These are phyloP conservation scores for Poecilobothrus nobilitatus DNA, from an alignment of 2,888 invertebrate species.

Conservation along the genomic window DNA sequence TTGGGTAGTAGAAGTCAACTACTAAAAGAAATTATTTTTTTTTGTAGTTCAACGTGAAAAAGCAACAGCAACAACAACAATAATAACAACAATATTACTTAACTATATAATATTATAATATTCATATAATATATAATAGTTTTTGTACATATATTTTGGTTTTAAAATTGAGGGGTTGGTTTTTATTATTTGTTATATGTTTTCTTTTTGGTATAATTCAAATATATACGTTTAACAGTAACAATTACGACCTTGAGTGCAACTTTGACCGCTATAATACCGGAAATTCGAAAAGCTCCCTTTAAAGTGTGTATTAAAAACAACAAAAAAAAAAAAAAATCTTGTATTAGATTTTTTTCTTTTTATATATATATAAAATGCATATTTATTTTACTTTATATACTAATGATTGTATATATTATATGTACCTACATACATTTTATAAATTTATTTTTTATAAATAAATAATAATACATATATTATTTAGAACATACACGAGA, in stretches of 20 bases:
- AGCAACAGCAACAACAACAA: background rate
- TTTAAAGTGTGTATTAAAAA: background rate
- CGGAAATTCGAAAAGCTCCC: constrained; percentile 5
- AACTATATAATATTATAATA: background rate
- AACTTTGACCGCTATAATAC: constrained; percentile 13
- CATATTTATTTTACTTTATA: background rate
- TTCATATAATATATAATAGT: background rate
- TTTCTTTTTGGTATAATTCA: background rate
- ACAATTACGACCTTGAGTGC: constrained; percentile 11
- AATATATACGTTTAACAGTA: background rate
- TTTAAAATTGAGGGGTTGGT: background rate
- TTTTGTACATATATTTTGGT: background rate
- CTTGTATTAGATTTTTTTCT: background rate
- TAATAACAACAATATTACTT: background rate
- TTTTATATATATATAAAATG: background rate
- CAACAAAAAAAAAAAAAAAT: background rate
- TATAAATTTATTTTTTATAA: too few species aligned
- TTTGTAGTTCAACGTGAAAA: too few species aligned
- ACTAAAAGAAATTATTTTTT: too few species aligned
- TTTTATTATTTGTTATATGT: background rate
- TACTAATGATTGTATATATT: too few species aligned
- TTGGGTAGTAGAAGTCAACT: too few species aligned
- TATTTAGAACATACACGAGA: background rate
- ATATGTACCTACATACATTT: too few species aligned
- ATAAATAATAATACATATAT: background rate